These are phyloP conservation scores for Polydesmus complanatus DNA, from an alignment of 2,888 invertebrate species.

Conservation along the genomic window DNA sequence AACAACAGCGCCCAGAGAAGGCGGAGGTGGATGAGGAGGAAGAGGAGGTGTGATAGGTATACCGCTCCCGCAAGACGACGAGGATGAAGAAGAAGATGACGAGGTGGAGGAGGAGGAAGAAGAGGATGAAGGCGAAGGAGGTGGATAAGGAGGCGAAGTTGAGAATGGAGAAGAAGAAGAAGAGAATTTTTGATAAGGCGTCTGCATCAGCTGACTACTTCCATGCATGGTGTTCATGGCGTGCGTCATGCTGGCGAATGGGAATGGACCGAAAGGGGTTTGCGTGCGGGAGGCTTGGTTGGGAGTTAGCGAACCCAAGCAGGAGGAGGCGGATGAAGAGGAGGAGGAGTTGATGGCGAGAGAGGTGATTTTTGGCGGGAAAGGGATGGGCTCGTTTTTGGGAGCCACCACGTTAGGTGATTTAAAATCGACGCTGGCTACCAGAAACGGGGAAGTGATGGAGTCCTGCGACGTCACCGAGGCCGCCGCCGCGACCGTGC, in stretches of 20 bases:
- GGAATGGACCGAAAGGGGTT: slow-evolving; percentile 48
- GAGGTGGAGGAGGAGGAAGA: slow-evolving; percentile 24
- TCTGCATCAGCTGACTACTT: neutral
- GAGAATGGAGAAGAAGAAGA: slow-evolving; percentile 26
- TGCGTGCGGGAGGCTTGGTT: slow-evolving; percentile 22
- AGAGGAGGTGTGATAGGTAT: slow-evolving; percentile 15
- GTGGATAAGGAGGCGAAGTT: slow-evolving; percentile 13
- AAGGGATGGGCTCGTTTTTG: slow-evolving; percentile 50
- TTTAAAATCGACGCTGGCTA: slow-evolving; percentile 25
- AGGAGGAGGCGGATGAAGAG: slow-evolving; percentile 3
- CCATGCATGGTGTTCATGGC: slow-evolving; percentile 63
- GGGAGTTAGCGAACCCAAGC: neutral
- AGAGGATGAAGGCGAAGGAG: slow-evolving; percentile 1
- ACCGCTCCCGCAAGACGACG: neutral
- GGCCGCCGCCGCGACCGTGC: neutral
- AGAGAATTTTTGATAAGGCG: slow-evolving; percentile 24
- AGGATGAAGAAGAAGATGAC: slow-evolving; percentile 16
- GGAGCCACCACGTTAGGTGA: slow-evolving; percentile 76
- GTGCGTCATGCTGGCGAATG: slow-evolving; percentile 83
- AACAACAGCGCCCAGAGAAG: slow-evolving; percentile 18
- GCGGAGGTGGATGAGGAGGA: slow-evolving; percentile 19
- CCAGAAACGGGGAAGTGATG: neutral
- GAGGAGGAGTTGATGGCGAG: too few relatives aligned
- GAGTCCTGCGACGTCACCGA: neutral
- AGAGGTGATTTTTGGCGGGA: slow-evolving; percentile 24